Base-by-base conservation (phyloP, 2,113 vertebrate genomes). In the Scomber scombrus region DNA sequence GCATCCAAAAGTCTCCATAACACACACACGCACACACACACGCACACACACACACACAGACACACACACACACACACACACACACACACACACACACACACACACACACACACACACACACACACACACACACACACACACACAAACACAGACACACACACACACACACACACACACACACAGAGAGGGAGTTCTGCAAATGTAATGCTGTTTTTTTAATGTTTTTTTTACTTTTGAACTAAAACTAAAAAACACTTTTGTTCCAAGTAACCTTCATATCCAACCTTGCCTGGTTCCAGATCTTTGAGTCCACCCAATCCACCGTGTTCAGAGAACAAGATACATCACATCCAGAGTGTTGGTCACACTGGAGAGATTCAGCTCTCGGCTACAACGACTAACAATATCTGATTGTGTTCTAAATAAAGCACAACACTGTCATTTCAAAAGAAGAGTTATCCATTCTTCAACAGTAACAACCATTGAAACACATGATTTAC, bases 351-450 rank as follows among this genome's bases (percentile, higher is more conserved):
- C 8, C 45, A 4, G n/a, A 11, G 11, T 45, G 40, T 14, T 66
- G 11, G 57, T 55, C 69, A 71, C 58, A 16, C 12, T 29, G 73
- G 57, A 70, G 64, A 8, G n/a, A 81, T 71, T 69, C 3, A 11
- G 29, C 69, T 26, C 60, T 14, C 14, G 74, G 61, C 69, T 49
- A 52, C 26, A 19, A 0, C 0, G 0, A 43, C 57, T 0, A 12
- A 75, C 70, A 84, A 78, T 75, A 88, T 71, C 75, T 61, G 82
- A 69, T 12, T 82, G 71, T 73, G 34, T 79, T 61, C 26, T 70
- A 23, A 40, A 40, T 40, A 62, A 65, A 46, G 50, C 43, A 62
- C 49, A 68, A 34, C 55, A 0, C 0, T 0, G n/a, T 66, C 31
- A 62, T 68, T 74, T 61, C 54, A 60, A 11, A 16, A 51, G 61